Evolutionary conservation across 2,888 invertebrate genomes (phyloP).

Genomic region (Clitarchus hookeri): DNA sequence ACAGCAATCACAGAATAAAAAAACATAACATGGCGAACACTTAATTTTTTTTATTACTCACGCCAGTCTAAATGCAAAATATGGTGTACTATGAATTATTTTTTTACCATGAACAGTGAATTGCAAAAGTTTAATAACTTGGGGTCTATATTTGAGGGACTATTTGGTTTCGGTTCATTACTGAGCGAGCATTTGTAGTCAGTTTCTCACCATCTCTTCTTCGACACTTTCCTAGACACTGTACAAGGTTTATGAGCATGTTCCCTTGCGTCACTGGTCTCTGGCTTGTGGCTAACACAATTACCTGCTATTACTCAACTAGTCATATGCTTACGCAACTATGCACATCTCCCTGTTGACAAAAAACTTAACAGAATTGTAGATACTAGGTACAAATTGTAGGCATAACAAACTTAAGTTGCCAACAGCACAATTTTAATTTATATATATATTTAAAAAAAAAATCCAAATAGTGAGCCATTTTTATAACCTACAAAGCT

Average conservation of each 20-base stretch:
- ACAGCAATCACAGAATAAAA: constrained; percentile 39
- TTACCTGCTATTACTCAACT: too few relatives aligned
- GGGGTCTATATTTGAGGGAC: neutral
- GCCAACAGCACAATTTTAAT: too few relatives aligned
- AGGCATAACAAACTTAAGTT: too few relatives aligned
- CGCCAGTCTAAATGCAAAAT: constrained; percentile 37
- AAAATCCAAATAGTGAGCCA: too few relatives aligned
- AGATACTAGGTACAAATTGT: too few relatives aligned
- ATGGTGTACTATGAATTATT: constrained; percentile 26
- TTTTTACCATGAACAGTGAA: constrained; percentile 17
- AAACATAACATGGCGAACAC: constrained; percentile 29
- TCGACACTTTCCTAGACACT: neutral
- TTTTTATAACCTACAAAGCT: too few relatives aligned
- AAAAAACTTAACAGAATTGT: too few relatives aligned
- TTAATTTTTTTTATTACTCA: constrained; percentile 29
- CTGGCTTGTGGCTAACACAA: neutral
- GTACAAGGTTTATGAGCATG: neutral
- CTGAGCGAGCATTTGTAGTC: neutral
- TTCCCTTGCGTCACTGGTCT: neutral
- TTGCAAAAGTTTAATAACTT: neutral
- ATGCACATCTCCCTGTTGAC: too few relatives aligned
- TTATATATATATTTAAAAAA: too few relatives aligned
- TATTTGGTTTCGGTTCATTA: neutral
- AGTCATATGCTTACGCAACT: too few relatives aligned
- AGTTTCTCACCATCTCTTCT: neutral